phyloP scores from a whole-genome alignment of 2,888 invertebrate species.

The Andrena fulva region DNA sequence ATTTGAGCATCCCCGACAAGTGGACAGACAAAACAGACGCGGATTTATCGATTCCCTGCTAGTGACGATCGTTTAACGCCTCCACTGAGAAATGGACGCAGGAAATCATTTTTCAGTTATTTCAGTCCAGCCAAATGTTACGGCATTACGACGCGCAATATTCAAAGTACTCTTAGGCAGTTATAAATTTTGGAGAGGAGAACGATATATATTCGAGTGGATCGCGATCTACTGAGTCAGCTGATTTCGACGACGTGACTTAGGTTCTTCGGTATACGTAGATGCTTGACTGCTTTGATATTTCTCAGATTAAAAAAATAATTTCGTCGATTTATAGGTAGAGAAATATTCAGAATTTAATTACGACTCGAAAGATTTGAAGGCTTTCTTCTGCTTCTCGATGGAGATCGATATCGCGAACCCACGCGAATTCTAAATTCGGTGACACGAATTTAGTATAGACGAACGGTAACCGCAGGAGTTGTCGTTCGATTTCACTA shows the following conservation, averaged over 20 bases:
- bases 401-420: background rate
- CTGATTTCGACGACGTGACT: background rate
- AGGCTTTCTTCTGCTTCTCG: background rate
- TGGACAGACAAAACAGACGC: background rate
- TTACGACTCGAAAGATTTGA: background rate
- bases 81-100: constrained; percentile 5
- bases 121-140: constrained; percentile 13
- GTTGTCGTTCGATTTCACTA: background rate
- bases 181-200: background rate
- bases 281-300: background rate
- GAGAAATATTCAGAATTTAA: background rate
- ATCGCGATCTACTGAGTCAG: background rate
- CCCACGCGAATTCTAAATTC: constrained; percentile 4
- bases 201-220: background rate
- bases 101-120: constrained; percentile 7
- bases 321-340: background rate
- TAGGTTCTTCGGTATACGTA: no score
- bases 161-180: background rate
- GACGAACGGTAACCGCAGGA: background rate
- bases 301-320: background rate
- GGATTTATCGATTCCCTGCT: constrained; percentile 13
- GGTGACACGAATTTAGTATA: background rate
- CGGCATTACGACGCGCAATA: background rate
- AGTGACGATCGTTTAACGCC: constrained; percentile 1
- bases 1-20: background rate